Base-by-base conservation (phyloP, 2,888 invertebrate species). In the Lithophane leautieri region DNA sequence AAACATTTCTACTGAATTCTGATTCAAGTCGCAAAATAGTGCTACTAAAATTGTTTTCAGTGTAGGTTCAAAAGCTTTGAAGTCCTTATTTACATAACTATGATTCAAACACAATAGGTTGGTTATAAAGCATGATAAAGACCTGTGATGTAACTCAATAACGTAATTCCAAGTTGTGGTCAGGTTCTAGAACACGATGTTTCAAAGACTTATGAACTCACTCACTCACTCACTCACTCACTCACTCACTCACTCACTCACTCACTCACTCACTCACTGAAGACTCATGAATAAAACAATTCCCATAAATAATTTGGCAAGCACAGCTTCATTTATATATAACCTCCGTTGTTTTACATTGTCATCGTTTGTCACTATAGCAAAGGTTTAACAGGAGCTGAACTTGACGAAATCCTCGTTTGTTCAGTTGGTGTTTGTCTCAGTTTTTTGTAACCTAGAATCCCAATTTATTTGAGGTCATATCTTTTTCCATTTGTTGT, bases 211-310 rank as follows among this genome's bases (percentile, higher is more conserved):
- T n/a, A n/a, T n/a, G n/a, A n/a, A n/a, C n/a, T n/a, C n/a, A n/a
- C n/a, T n/a, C n/a, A n/a, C n/a, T n/a, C n/a, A n/a, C n/a, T n/a
- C n/a, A n/a, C n/a, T n/a, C n/a, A n/a, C n/a, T n/a, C n/a, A n/a
- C n/a, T n/a, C n/a, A n/a, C n/a, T n/a, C n/a, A n/a, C n/a, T n/a
- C n/a, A n/a, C n/a, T n/a, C n/a, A n/a, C n/a, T n/a, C n/a, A n/a
- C n/a, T n/a, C n/a, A n/a, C n/a, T n/a, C n/a, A n/a, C n/a, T n/a
- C n/a, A n/a, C n/a, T n/a, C n/a, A n/a, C n/a, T n/a, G n/a, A n/a
- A n/a, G n/a, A n/a, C 47, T 76, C 56, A 65, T 80, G 76, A 83
- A 68, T 81, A 62, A 76, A 66, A 81, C 62, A 76, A 79, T 71
- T 69, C 52, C 63, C 52, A 69, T 79, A 75, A 73, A 70, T 77